These are phyloP conservation scores for Saturnia japonica DNA, from an alignment of 2,888 invertebrate species.

Conservation along the genomic window DNA sequence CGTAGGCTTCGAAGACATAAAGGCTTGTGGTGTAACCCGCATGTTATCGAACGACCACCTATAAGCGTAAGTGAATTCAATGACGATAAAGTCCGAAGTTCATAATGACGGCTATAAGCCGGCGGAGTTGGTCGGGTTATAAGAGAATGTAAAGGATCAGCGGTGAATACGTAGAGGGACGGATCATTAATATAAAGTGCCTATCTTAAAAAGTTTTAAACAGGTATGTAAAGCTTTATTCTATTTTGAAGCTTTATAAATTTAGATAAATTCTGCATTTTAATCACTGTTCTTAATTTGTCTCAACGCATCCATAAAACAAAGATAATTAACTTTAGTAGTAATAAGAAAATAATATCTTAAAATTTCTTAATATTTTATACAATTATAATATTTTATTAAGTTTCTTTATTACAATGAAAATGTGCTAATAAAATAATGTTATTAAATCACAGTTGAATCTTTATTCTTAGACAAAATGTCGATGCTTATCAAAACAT, in stretches of 20 bases:
- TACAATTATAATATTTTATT: neutral
- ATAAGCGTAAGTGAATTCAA: conserved; percentile 37
- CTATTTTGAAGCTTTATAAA: conserved; percentile 26
- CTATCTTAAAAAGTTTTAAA: conserved; percentile 23
- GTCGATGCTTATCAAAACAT: neutral
- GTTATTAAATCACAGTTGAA: neutral
- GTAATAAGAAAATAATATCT: neutral
- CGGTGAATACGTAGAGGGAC: conserved; percentile 31
- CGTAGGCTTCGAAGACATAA: conserved; percentile 16
- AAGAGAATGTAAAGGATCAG: conserved; percentile 37
- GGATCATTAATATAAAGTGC: conserved; percentile 25
- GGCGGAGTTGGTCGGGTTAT: conserved; percentile 35
- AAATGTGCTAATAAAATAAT: neutral
- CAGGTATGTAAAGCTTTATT: conserved; percentile 22
- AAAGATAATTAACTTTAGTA: neutral
- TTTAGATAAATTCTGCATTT: conserved; percentile 27
- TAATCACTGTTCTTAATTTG: neutral
- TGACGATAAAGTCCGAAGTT: conserved; percentile 37
- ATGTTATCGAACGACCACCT: conserved; percentile 23
- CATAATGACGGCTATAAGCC: conserved; percentile 34
- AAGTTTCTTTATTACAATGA: neutral
- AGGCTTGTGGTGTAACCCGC: conserved; percentile 20
- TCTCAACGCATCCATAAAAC: neutral
- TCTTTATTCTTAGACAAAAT: neutral
- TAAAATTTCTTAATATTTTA: neutral